Evolutionary conservation across 2,888 invertebrate genomes (phyloP), one percentile per base, ranked within the genome.

Genomic region (Phoronis australis): DNA sequence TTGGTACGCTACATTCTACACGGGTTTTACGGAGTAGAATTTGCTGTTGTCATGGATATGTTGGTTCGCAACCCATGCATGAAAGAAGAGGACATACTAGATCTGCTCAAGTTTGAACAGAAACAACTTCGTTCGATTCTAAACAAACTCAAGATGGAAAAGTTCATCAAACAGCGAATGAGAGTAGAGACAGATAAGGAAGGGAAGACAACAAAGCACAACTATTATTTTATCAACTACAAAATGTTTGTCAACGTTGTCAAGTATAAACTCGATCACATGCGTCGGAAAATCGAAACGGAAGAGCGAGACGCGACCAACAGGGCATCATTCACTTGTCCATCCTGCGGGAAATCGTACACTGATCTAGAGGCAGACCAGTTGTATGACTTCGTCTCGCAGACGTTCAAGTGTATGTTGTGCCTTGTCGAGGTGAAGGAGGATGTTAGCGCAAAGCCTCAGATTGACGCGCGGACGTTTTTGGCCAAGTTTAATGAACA

Each of bases 161-260:
- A 94, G 80, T 92, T 96, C 52, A 57, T 77, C 23, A 73, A 73
- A 56, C 56, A 59, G 15, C 83, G 91, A 63, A 80, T 95, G 64
- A 86, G 90, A 80, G 93, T 95, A 88, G 95, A 95, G 81, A 95
- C 95, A 47, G 93, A 90, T 31, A 83, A 85, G 0, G 95, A 96
- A 78, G 92, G 93, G 3, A 93, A 92, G 80, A 90, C 92, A 27
- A 92, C 91, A 68, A 90, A 92, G 81, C 92, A 94, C 21, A 95
- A 94, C 78, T 96, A 94, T 77, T 96, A 95, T 78, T 96, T 92
- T 71, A 95, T 96, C 63, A 95, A 95, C 78, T 96, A 95, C 78
- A 92, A 92, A 73, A 82, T 83, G 37, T 95, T 95, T 78, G 95
- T 96, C 3, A 96, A 96, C 80, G 93, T 96, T 15, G 90, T 96